Evolutionary conservation across 53 echinoderm and acorn worm genomes (phyloP).

Genomic region (Luidia sarsii): DNA sequence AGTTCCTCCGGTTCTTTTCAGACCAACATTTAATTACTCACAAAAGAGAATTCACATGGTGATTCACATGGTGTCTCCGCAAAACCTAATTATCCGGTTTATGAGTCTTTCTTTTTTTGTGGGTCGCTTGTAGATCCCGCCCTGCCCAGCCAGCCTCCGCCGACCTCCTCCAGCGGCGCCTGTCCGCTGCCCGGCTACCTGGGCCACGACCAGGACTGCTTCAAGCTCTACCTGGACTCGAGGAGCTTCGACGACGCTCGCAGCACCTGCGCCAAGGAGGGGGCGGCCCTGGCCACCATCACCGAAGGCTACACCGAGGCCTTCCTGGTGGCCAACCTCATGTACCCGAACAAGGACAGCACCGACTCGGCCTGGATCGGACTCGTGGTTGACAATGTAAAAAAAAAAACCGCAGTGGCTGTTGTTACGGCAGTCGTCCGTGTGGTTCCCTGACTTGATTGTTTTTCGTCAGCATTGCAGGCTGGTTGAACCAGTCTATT

Average conservation of each 20-base stretch:
- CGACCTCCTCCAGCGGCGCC: not conserved
- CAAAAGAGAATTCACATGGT: too few relatives aligned
- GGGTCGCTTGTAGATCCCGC: too few relatives aligned
- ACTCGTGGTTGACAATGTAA: conserved; percentile 41
- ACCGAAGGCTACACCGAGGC: conserved; percentile 54
- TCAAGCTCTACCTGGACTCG: conserved; percentile 14
- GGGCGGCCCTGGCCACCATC: conserved; percentile 50
- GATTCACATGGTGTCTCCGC: too few relatives aligned
- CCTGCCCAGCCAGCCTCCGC: not conserved
- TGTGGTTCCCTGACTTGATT: too few relatives aligned
- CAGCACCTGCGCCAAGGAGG: conserved; percentile 5
- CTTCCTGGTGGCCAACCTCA: conserved; percentile 47
- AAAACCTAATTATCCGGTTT: too few relatives aligned
- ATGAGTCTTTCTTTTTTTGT: too few relatives aligned
- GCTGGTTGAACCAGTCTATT: too few relatives aligned
- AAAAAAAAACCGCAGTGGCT: too few relatives aligned
- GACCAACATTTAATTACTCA: too few relatives aligned
- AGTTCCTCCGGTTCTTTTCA: too few relatives aligned
- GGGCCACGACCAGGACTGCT: conserved; percentile 51
- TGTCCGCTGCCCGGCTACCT: conserved; percentile 44
- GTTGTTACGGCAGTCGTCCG: too few relatives aligned
- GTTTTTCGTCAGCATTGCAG: too few relatives aligned
- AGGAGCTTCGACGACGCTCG: conserved; percentile 25
- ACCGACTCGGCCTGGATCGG: conserved; percentile 60
- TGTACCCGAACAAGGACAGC: not conserved